Conservation (phyloP, 2,113 vertebrate species). For the Quiscalus mexicanus region DNA sequence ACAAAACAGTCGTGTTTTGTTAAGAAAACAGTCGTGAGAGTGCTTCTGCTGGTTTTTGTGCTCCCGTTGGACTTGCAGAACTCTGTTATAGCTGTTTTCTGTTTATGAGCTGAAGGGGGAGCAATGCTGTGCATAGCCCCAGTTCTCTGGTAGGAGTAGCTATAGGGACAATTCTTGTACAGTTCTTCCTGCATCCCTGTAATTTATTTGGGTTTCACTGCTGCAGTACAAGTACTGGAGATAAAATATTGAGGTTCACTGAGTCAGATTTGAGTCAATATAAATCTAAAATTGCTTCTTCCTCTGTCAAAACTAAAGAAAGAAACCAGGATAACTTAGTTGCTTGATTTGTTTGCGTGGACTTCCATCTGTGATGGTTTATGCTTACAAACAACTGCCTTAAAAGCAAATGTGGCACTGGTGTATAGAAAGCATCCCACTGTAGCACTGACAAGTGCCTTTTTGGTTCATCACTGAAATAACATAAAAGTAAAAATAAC, state of each 20-base stretch:
- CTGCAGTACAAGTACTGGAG: background rate
- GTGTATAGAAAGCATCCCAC: background rate
- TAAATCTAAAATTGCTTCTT: background rate
- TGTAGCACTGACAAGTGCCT: background rate
- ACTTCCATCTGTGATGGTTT: background rate
- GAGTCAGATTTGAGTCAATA: background rate
- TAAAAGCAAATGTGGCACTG: fast-evolving
- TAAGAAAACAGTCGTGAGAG: too few relatives aligned
- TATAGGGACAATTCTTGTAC: background rate
- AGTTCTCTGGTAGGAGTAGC: background rate
- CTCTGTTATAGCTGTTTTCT: background rate
- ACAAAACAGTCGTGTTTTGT: background rate
- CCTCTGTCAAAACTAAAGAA: background rate
- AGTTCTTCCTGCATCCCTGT: background rate
- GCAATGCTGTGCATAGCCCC: background rate
- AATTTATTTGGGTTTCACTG: background rate
- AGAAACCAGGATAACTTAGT: background rate
- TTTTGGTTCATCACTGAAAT: background rate
- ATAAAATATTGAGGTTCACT: background rate
- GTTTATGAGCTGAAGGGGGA: background rate
- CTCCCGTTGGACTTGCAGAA: background rate
- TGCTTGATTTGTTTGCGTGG: background rate
- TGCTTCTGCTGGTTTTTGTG: background rate
- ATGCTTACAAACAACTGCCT: background rate
- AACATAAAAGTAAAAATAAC: background rate